Conservation (phyloP, 2,888 invertebrate species). For the Mesorhabditis belari region DNA sequence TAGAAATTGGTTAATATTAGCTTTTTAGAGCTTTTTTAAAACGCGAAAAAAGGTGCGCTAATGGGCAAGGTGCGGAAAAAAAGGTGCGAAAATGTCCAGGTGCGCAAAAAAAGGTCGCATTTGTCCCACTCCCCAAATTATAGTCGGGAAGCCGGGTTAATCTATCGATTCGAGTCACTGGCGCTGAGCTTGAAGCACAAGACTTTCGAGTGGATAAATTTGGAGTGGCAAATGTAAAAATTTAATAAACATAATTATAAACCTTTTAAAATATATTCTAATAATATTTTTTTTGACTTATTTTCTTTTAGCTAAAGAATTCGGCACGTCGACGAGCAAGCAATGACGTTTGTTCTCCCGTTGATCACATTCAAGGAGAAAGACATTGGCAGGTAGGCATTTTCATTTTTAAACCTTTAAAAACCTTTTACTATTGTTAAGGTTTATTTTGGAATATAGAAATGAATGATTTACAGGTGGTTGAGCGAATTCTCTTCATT, state of each 20-base stretch:
- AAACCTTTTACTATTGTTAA: too few relatives aligned
- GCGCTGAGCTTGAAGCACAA: slow-evolving; percentile 14
- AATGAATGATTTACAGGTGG: slow-evolving; percentile 65
- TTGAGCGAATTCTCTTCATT: slow-evolving; percentile 84
- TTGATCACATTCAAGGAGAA: slow-evolving; percentile 2
- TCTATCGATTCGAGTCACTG: slow-evolving; percentile 11
- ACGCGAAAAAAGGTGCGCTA: too few relatives aligned
- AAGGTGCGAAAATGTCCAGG: too few relatives aligned
- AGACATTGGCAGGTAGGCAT: slow-evolving; percentile 19
- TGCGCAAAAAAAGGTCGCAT: too few relatives aligned
- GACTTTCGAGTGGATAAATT: slow-evolving; percentile 17
- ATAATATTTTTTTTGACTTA: too few relatives aligned
- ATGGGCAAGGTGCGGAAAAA: too few relatives aligned
- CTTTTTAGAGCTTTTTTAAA: too few relatives aligned
- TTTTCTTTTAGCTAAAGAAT: not conserved
- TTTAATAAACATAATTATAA: not conserved
- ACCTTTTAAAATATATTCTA: too few relatives aligned
- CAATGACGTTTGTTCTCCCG: slow-evolving; percentile 1
- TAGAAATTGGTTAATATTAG: too few relatives aligned
- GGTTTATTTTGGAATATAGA: too few relatives aligned
- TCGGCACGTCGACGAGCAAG: not conserved
- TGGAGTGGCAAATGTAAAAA: slow-evolving; percentile 11
- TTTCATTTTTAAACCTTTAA: too few relatives aligned
- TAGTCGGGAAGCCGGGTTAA: not conserved
- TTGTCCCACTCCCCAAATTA: too few relatives aligned